These are phyloP conservation scores for Tragopan temminckii DNA, from an alignment of 2,797 vertebrate species.

Conservation along the genomic window DNA sequence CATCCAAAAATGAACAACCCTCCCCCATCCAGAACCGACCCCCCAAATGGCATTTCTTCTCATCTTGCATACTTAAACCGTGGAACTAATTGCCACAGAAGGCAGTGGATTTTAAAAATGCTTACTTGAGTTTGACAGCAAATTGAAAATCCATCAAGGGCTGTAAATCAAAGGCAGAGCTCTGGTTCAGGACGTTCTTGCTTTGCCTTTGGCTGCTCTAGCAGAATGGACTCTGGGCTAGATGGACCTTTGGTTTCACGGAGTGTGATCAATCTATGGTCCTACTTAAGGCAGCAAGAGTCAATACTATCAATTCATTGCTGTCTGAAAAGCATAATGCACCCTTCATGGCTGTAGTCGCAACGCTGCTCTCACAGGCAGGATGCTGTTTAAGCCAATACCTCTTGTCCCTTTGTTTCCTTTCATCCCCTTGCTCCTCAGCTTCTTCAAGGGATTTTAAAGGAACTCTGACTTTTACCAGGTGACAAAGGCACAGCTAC, in stretches of 20 bases:
- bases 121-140: not conserved
- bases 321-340: not conserved
- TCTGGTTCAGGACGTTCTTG: not conserved
- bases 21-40: too few species aligned
- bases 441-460: not conserved
- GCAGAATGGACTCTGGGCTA: fast-evolving
- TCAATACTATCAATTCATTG: not conserved
- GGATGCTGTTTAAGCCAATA: not conserved
- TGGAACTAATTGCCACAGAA: not conserved
- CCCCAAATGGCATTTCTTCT: not conserved
- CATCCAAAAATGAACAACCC: not conserved
- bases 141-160: not conserved
- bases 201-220: not conserved
- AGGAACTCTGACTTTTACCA: not conserved
- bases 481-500: not conserved
- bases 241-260: not conserved
- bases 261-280: not conserved
- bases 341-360: fast-evolving
- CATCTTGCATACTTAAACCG: not conserved
- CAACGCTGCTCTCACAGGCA: fast-evolving
- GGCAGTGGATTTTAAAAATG: not conserved
- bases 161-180: not conserved
- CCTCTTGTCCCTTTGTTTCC: not conserved
- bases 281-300: not conserved
- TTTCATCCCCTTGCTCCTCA: not conserved